These are phyloP conservation scores for Odocoileus virginianus DNA, from an alignment of 2,113 vertebrate species.

Conservation along the genomic window DNA sequence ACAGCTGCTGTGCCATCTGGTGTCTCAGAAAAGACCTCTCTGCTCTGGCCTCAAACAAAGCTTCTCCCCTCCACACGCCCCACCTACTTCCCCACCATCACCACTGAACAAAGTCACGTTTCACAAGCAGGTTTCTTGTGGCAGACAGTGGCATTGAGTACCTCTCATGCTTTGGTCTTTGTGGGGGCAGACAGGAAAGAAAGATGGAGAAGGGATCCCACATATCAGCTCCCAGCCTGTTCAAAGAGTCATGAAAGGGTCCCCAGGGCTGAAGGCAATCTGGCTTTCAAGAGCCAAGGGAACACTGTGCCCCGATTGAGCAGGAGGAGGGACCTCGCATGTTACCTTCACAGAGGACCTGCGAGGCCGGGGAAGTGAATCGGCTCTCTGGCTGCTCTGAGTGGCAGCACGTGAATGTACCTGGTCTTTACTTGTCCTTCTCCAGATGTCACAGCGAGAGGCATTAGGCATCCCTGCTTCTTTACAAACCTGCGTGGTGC, in stretches of 20 bases:
- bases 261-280: slow-evolving; percentile 66
- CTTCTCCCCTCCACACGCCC: neutral
- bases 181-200: neutral
- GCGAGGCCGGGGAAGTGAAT: slow-evolving; percentile 39
- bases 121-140: slow-evolving; percentile 32
- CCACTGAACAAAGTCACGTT: slow-evolving; percentile 44
- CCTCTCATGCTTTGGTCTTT: slow-evolving; percentile 63
- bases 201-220: slow-evolving; percentile 25
- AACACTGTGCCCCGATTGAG: neutral
- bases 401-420: slow-evolving; percentile 64
- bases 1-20: slow-evolving; percentile 70
- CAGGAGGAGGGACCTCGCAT: slow-evolving; percentile 46
- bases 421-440: slow-evolving; percentile 77
- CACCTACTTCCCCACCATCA: neutral
- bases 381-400: slow-evolving; percentile 58
- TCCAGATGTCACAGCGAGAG: slow-evolving; percentile 77
- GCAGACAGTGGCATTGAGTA: slow-evolving; percentile 38
- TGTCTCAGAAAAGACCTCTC: slow-evolving; percentile 57
- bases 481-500: slow-evolving; percentile 78
- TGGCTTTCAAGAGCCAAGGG: slow-evolving; percentile 68
- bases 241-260: slow-evolving; percentile 60
- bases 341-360: slow-evolving; percentile 50
- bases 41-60: neutral
- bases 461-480: slow-evolving; percentile 79
- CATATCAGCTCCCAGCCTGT: slow-evolving; percentile 55